Percentiles rank a stretch among this genome's conserved stretches.
phyloP scores from a whole-genome alignment of 2,113 vertebrate genomes.

The Chauna torquata region DNA sequence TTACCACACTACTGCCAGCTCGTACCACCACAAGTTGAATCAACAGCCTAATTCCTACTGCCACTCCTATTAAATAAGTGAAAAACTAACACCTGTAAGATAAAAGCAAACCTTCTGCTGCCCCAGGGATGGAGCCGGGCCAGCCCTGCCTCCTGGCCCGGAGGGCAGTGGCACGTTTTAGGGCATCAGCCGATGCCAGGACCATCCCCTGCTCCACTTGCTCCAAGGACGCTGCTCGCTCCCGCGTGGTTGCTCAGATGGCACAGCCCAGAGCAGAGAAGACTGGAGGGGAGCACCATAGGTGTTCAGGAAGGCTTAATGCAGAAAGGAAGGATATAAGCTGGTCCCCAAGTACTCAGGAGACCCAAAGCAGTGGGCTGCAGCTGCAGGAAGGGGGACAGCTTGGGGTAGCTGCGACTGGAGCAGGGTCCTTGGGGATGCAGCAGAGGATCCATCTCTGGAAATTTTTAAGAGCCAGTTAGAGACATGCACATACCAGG shows the following conservation, averaged over 20 bases:
- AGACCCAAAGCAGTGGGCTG: background rate
- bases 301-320: background rate
- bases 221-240: rapidly evolving
- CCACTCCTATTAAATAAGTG: background rate
- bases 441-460: background rate
- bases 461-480: background rate
- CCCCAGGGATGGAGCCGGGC: background rate
- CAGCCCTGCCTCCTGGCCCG: background rate
- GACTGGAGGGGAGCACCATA: background rate
- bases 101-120: background rate
- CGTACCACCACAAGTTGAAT: background rate
- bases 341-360: background rate
- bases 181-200: background rate
- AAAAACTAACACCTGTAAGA: background rate
- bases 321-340: background rate
- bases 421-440: background rate
- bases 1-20: too few species aligned
- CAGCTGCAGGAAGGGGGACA: background rate
- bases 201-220: background rate
- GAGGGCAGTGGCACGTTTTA: background rate
- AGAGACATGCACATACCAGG: background rate
- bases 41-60: background rate
- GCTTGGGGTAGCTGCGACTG: background rate
- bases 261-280: background rate
- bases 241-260: rapidly evolving